Evolutionary conservation across 2,797 vertebrate genomes (phyloP), one percentile per base, ranked within the genome.

Genomic region (Ctenopoma kingsleyae): DNA sequence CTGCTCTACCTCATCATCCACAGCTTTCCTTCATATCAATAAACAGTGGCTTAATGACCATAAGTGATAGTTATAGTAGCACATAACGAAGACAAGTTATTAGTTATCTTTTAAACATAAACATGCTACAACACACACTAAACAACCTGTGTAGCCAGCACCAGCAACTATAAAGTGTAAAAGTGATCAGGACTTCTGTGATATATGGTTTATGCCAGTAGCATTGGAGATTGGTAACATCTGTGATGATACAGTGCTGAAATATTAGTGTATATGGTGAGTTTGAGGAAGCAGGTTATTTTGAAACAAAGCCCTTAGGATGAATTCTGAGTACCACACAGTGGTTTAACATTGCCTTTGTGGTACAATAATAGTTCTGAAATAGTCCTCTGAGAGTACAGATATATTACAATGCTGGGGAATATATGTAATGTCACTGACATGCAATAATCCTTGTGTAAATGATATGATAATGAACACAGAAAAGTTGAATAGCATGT

Each of bases 381-480:
- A 55, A 72, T 19, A 20, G 23, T 66, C 41, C 5, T 60, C 23
- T 56, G 20, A 68, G 51, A 61, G 17, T 8, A 30, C 2, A 69
- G 50, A 66, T 40, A 46, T 46, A 59, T n/a, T 48, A n/a, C 23
- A 10, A 20, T 36, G 8, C 2, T 32, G 5, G 30, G 5, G 8
- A 36, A 36, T 36, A 36, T 36, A 10, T 36, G 35, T 36, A 36
- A 36, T 36, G 32, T 35, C 32, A 35, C 32, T 35, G 32, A 35
- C 27, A 30, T 30, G 27, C 27, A 30, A 32, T 32, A 6, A 3
- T 32, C 30, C 35, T 3, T 2, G 35, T 35, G 43, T 57, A 66
- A 43, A 53, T 47, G 1, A 23, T 9, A 49, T 11, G 4, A 15
- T 12, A 16, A 23, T 23, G 1, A 7, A 49, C 52, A 19, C 49